A percentile compares a stretch with the other conserved stretches of the same genome.
phyloP scores from a whole-genome alignment of 2,113 vertebrate genomes.

The Esox niger region DNA sequence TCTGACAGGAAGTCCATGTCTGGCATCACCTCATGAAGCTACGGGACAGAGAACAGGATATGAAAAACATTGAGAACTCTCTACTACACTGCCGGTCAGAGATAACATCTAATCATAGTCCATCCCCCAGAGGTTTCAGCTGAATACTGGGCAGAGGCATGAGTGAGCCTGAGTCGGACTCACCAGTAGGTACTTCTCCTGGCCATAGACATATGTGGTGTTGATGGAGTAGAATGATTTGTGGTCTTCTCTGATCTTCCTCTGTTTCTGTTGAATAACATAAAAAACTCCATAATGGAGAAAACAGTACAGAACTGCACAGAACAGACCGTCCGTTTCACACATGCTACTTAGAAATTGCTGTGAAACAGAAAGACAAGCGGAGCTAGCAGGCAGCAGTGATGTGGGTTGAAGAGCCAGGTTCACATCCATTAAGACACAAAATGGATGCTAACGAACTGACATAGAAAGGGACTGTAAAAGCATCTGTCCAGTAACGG shows the following conservation, averaged over 20 bases:
- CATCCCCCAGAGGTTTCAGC: not conserved
- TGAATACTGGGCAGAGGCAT: not conserved
- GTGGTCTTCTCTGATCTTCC: conserved; percentile 86
- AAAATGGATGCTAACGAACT: too few relatives aligned
- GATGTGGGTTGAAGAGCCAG: not conserved
- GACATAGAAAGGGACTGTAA: too few relatives aligned
- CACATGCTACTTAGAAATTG: too few relatives aligned
- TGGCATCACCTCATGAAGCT: conserved; percentile 89
- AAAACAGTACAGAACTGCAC: not conserved
- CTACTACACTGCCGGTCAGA: not conserved
- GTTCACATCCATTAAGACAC: too few relatives aligned
- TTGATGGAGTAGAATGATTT: conserved; percentile 95
- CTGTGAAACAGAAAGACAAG: not conserved
- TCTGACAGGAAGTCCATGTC: conserved; percentile 90
- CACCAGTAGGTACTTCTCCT: conserved; percentile 98
- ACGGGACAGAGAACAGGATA: conserved; percentile 14
- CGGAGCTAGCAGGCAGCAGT: not conserved
- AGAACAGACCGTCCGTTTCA: too few relatives aligned
- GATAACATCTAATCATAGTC: conserved; percentile 10
- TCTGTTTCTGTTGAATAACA: conserved; percentile 58
- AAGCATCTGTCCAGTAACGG: too few relatives aligned
- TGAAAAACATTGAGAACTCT: not conserved
- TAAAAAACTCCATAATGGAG: conserved; percentile 7
- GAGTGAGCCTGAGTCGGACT: conserved; percentile 43
- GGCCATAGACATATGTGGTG: conserved; percentile 95